These are phyloP conservation scores for Antitype chi DNA, from an alignment of 2,888 invertebrate genomes.

Conservation along the genomic window DNA sequence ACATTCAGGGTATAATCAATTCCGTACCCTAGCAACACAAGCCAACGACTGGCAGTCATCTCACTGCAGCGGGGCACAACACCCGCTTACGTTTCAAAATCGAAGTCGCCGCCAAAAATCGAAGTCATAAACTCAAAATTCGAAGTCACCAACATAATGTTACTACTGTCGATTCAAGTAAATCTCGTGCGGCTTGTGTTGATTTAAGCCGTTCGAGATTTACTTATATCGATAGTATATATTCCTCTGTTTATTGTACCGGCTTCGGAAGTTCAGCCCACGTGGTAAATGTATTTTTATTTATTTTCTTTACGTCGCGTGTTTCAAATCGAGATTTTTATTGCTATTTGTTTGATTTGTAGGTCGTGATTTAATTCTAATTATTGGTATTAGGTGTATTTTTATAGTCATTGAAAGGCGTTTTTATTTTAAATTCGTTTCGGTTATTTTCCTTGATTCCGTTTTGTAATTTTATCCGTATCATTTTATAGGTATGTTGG, in stretches of 20 bases:
- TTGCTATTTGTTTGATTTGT: slow-evolving; percentile 25
- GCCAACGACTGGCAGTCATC: slow-evolving; percentile 66
- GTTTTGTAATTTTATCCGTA: neutral
- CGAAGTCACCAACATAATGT: slow-evolving; percentile 8
- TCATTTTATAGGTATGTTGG: neutral
- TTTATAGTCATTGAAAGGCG: neutral
- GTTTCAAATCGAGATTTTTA: slow-evolving; percentile 10
- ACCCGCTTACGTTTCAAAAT: slow-evolving; percentile 51
- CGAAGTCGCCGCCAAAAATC: slow-evolving; percentile 34
- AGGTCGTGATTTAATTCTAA: neutral
- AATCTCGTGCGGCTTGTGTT: slow-evolving; percentile 88
- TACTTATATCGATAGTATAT: slow-evolving; percentile 78
- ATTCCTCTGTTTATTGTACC: slow-evolving; percentile 17
- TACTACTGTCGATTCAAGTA: slow-evolving; percentile 81
- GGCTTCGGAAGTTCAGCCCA: slow-evolving; percentile 6
- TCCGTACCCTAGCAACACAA: slow-evolving; percentile 61
- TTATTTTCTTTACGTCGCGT: slow-evolving; percentile 25
- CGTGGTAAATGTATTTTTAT: slow-evolving; percentile 53
- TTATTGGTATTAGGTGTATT: neutral
- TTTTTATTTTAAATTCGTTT: neutral
- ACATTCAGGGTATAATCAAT: slow-evolving; percentile 24
- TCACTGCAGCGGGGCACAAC: slow-evolving; percentile 56
- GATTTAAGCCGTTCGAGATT: slow-evolving; percentile 82
- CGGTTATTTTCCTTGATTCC: neutral
- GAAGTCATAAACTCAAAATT: slow-evolving; percentile 36